Percentiles rank a stretch among this genome's conserved stretches.
Conservation (phyloP, 2,113 vertebrate genomes). For the Regulus satrapa region DNA sequence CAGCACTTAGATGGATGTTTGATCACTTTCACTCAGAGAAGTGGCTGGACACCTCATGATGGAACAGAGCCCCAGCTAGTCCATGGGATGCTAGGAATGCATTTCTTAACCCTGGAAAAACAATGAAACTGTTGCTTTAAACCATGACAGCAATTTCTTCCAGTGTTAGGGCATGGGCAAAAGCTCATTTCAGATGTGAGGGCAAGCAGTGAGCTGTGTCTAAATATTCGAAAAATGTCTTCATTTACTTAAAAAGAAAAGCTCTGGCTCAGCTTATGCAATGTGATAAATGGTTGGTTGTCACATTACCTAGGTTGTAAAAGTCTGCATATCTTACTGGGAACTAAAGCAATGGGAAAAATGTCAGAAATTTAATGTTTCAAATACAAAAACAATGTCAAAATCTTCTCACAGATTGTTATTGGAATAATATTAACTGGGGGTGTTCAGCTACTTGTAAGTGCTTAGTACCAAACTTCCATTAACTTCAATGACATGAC, state of each 20-base stretch:
- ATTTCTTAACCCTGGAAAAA: neutral
- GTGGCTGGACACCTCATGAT: accelerated
- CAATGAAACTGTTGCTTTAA: neutral
- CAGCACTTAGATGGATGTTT: neutral
- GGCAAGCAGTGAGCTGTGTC: neutral
- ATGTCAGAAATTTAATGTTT: neutral
- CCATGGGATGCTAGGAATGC: neutral
- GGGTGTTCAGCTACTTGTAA: neutral
- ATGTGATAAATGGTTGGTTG: neutral
- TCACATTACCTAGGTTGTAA: neutral
- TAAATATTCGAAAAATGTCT: neutral
- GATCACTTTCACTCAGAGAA: accelerated
- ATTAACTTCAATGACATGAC: neutral
- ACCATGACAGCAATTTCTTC: neutral
- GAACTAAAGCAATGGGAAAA: neutral
- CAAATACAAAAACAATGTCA: neutral
- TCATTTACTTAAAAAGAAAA: neutral
- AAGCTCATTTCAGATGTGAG: neutral
- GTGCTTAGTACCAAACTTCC: neutral
- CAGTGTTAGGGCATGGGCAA: neutral
- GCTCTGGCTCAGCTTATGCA: accelerated
- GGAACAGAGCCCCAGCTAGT: accelerated
- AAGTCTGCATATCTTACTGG: neutral
- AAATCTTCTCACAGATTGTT: neutral
- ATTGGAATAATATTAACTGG: neutral